phyloP scores from a whole-genome alignment of 2,888 invertebrate species.

The Phengaris arion region DNA sequence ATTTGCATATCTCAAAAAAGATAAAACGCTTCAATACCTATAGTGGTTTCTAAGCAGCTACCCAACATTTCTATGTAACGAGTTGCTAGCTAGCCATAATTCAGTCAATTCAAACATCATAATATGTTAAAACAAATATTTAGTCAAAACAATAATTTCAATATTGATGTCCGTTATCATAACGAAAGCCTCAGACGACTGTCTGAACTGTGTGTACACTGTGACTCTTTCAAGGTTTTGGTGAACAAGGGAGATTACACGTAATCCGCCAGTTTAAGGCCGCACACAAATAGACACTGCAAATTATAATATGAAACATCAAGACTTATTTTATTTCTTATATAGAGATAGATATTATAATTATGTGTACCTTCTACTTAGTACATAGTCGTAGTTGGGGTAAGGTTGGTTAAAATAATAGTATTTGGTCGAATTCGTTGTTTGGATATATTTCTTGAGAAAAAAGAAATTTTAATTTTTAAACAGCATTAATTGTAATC shows the following conservation, averaged over 20 bases:
- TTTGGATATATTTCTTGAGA: too few species aligned
- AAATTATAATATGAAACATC: neutral
- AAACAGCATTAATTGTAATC: too few species aligned
- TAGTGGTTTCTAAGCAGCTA: neutral
- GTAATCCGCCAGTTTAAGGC: neutral
- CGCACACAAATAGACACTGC: neutral
- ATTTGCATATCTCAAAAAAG: constrained; percentile 1
- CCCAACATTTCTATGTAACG: neutral
- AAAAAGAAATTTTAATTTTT: too few species aligned
- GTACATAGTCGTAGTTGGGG: too few species aligned
- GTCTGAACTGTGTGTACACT: constrained; percentile 3
- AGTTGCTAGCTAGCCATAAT: too few species aligned
- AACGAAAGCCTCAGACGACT: neutral
- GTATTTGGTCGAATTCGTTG: too few species aligned
- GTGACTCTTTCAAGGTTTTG: constrained; percentile 18
- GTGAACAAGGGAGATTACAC: neutral
- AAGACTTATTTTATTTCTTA: neutral
- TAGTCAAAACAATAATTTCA: neutral
- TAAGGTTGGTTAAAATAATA: too few species aligned
- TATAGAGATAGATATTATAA: too few species aligned
- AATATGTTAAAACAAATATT: neutral
- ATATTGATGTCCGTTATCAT: neutral
- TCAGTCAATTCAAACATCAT: neutral
- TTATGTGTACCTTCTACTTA: too few species aligned
- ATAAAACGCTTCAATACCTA: neutral